A percentile compares a stretch with the other conserved stretches of the same genome.
These are phyloP conservation scores for Passer montanus DNA, from an alignment of 2,113 vertebrate species.

Conservation along the genomic window DNA sequence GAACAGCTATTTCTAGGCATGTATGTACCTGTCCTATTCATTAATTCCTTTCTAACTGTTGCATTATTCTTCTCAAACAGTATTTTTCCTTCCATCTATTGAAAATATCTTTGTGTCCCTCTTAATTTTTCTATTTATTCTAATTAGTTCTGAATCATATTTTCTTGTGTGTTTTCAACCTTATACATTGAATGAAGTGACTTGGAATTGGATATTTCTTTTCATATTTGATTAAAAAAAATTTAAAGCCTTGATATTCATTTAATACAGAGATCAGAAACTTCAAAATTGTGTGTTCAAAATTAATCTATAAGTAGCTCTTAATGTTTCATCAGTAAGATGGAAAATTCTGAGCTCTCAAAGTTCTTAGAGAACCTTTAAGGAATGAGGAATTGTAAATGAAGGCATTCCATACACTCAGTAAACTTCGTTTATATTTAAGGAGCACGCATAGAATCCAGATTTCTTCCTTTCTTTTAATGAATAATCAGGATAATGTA, in stretches of 20 bases:
- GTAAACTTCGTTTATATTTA: neutral
- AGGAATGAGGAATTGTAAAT: neutral
- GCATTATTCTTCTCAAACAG: conserved; percentile 2
- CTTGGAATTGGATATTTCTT: neutral
- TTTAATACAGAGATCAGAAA: neutral
- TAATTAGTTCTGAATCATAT: conserved; percentile 25
- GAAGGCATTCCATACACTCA: neutral
- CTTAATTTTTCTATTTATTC: neutral
- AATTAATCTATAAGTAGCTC: neutral
- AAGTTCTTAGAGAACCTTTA: neutral
- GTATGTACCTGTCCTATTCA: conserved; percentile 36
- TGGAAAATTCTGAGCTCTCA: neutral
- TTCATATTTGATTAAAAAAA: neutral
- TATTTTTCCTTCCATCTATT: conserved; percentile 17
- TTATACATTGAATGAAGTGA: neutral
- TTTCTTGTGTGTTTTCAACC: neutral
- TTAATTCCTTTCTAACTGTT: conserved; percentile 44
- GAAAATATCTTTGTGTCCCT: neutral
- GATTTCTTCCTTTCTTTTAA: neutral
- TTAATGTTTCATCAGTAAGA: neutral
- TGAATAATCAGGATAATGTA: neutral
- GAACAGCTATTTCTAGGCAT: conserved; percentile 45
- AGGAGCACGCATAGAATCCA: neutral
- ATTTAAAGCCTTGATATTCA: neutral
- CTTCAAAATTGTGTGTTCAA: neutral